Percentiles rank a stretch among this genome's conserved stretches.
Evolutionary conservation across 2,797 vertebrate species (phyloP).

Genomic region (Sebastes jordani): DNA sequence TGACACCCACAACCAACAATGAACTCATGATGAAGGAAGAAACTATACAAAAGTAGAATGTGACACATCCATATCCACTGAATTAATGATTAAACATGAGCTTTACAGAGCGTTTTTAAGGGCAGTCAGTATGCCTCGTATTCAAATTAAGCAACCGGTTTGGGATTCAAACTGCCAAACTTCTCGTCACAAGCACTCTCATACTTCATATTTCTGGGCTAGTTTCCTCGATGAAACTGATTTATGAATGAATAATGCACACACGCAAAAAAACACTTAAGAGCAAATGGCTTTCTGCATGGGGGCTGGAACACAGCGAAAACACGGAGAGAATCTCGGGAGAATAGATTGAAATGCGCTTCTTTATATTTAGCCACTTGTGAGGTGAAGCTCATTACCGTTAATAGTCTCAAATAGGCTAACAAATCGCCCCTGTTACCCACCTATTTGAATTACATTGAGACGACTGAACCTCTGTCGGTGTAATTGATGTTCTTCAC

Average conservation of each 20-base stretch:
- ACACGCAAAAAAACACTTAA: neutral
- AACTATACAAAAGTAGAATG: neutral
- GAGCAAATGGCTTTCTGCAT: neutral
- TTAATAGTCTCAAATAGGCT: conserved; percentile 47
- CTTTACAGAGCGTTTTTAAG: neutral
- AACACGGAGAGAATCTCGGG: neutral
- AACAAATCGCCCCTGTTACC: conserved; percentile 35
- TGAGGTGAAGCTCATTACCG: conserved; percentile 41
- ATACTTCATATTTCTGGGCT: neutral
- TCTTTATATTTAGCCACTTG: conserved; percentile 28
- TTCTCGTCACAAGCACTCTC: neutral
- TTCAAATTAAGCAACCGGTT: conserved; percentile 19
- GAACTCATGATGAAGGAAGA: neutral
- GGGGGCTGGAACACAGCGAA: neutral
- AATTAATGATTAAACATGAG: conserved; percentile 7
- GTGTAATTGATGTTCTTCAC: conserved; percentile 63
- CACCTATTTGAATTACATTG: conserved; percentile 35
- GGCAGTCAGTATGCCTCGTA: neutral
- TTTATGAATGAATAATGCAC: conserved; percentile 24
- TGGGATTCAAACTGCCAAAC: conserved; percentile 28
- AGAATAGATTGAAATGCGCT: neutral
- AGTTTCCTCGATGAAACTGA: neutral
- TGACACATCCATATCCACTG: neutral
- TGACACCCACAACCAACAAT: neutral
- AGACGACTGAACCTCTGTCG: conserved; percentile 47